Evolutionary conservation across 2,113 vertebrate genomes (phyloP), one percentile per base, ranked within the genome.

Genomic region (Ceratotherium simum): DNA sequence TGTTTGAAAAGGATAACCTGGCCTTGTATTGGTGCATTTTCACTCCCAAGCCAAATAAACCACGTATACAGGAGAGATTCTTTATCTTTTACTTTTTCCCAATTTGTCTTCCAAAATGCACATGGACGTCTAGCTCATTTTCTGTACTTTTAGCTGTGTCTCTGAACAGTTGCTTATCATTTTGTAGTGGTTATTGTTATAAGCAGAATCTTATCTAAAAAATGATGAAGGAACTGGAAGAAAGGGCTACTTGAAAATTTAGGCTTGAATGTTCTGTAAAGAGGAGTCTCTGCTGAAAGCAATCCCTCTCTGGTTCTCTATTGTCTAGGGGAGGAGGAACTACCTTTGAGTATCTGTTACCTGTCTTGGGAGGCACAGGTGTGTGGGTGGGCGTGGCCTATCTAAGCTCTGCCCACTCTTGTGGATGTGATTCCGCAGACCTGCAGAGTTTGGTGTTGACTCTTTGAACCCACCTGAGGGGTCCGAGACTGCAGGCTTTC

Each of bases 41-140:
- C 27, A 1, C 7, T 42, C 65, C 20, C 11, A 25, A 11, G 20
- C 79, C 51, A 11, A 8, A 8, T 5, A n/a, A 36, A 5, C 69
- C 48, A 2, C 0, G 0, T 3, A 0, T 0, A 1, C 0, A 13
- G n/a, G n/a, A 18, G 33, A 17, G 12, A 3, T 1, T 8, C 27
- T 51, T 14, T 0, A 0, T 23, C 27, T 48, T 12, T 25, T 0
- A 0, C 23, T 3, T 6, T 1, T 27, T 75, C 27, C 39, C 29
- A 5, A 0, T 21, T 42, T 11, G 3, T 42, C 42, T 70, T 84
- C 70, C 75, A 27, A 36, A 60, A 16, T 0, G 36, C 36, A 8
- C 20, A 2, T 6, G 69, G 33, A 1, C 5, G 42, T 25, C 29
- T 0, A 8, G 18, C 48, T 48, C 36, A 6, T 4, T 23, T 5